Evolutionary conservation across 2,797 vertebrate species (phyloP).

Genomic region (Bryconaethiops microstoma): DNA sequence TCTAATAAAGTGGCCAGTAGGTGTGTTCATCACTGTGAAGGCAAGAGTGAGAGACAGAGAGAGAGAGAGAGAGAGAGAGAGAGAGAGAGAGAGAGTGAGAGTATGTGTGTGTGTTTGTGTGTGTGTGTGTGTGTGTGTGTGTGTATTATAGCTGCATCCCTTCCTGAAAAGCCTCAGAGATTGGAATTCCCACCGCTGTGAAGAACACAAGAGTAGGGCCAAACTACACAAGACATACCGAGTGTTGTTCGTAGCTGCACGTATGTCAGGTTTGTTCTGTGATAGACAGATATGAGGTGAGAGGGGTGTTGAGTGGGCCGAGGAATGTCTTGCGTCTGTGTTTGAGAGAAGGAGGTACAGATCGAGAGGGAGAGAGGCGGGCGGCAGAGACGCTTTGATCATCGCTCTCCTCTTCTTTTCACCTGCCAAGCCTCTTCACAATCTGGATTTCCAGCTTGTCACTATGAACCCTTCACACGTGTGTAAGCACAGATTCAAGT

Average conservation of each 20-base stretch:
- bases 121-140: neutral
- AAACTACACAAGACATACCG: neutral
- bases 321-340: constrained; percentile 5
- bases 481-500: neutral
- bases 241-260: neutral
- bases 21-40: no score
- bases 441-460: constrained; percentile 17
- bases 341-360: neutral
- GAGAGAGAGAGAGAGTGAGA: no score
- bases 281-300: constrained; percentile 22
- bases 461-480: constrained; percentile 10
- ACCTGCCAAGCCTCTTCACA: constrained; percentile 29
- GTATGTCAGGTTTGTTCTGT: constrained; percentile 4
- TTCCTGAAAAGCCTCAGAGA: neutral
- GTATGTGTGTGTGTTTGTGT: no score
- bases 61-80: no score
- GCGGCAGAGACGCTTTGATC: constrained; percentile 29
- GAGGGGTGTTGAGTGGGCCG: constrained; percentile 1
- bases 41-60: no score
- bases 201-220: neutral
- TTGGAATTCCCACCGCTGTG: no score
- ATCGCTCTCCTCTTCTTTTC: constrained; percentile 20
- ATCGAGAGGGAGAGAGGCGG: neutral
- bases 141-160: neutral
- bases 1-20: no score